These are phyloP conservation scores for Agriopis marginaria DNA, from an alignment of 2,888 invertebrate species.

Conservation along the genomic window DNA sequence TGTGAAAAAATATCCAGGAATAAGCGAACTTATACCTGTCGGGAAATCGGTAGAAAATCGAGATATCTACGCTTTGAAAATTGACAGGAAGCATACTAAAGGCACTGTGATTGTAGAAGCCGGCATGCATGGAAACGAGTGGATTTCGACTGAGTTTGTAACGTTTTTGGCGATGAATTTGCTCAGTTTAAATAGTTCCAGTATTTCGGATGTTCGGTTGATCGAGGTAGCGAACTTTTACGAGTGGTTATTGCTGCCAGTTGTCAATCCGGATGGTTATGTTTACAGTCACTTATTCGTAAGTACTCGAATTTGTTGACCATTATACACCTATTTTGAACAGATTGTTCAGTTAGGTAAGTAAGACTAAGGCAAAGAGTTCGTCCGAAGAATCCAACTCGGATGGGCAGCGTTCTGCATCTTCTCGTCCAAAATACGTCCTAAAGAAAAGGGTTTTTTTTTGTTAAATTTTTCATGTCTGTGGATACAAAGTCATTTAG, in stretches of 20 bases:
- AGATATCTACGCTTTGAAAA: slow-evolving; percentile 65
- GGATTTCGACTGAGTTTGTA: slow-evolving; percentile 88
- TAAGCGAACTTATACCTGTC: slow-evolving; percentile 63
- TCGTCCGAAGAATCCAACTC: no score
- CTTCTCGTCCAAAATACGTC: no score
- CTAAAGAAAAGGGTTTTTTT: no score
- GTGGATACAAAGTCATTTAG: no score
- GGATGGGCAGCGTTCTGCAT: no score
- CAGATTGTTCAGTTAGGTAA: no score
- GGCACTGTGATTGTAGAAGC: slow-evolving; percentile 85
- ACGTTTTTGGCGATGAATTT: slow-evolving; percentile 86
- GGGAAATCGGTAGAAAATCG: slow-evolving; percentile 79
- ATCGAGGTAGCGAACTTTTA: slow-evolving; percentile 72
- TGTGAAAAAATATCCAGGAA: slow-evolving; percentile 67
- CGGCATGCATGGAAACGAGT: slow-evolving; percentile 91
- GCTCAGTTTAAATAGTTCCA: slow-evolving; percentile 61
- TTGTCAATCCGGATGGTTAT: slow-evolving; percentile 89
- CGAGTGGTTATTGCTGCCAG: slow-evolving; percentile 90
- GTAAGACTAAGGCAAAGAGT: no score
- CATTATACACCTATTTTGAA: no score
- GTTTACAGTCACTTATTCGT: slow-evolving; percentile 51
- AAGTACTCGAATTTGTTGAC: slow-evolving; percentile 44
- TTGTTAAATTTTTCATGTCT: no score
- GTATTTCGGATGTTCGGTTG: slow-evolving; percentile 60
- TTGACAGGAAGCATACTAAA: slow-evolving; percentile 54